Conservation (phyloP, 2,888 invertebrate species). For the Hemithea aestivaria region DNA sequence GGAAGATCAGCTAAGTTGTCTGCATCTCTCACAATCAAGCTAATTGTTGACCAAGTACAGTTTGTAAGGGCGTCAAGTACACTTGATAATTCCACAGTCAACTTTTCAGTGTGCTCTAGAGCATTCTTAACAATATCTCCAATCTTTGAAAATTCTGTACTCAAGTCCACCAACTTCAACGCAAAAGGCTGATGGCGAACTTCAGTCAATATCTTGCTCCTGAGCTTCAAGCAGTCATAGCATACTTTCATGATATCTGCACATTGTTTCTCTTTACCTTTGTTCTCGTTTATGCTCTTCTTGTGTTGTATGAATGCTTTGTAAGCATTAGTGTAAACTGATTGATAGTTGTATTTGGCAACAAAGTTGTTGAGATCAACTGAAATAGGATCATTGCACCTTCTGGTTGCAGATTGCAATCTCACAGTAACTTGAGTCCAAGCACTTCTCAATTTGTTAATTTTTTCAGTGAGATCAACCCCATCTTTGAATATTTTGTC, state of each 20-base stretch:
- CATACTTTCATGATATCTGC: slow-evolving; percentile 76
- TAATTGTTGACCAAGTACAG: slow-evolving; percentile 66
- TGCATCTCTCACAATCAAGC: slow-evolving; percentile 54
- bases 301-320: slow-evolving; percentile 63
- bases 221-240: slow-evolving; percentile 75
- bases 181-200: slow-evolving; percentile 63
- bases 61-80: slow-evolving; percentile 56
- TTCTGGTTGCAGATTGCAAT: slow-evolving; percentile 65
- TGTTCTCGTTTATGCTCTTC: slow-evolving; percentile 57
- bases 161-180: slow-evolving; percentile 64
- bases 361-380: slow-evolving; percentile 62
- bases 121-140: slow-evolving; percentile 58
- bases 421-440: slow-evolving; percentile 66
- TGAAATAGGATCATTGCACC: slow-evolving; percentile 62
- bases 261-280: slow-evolving; percentile 63
- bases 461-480: slow-evolving; percentile 59
- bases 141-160: slow-evolving; percentile 65
- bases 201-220: slow-evolving; percentile 69
- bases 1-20: slow-evolving; percentile 58
- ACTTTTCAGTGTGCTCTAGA: slow-evolving; percentile 55
- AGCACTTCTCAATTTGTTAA: slow-evolving; percentile 60
- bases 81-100: slow-evolving; percentile 44
- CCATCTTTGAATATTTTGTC: slow-evolving; percentile 59
- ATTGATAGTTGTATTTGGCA: slow-evolving; percentile 58
- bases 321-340: slow-evolving; percentile 62